A percentile compares a stretch with the other conserved stretches of the same genome.
These are phyloP conservation scores for Octodonta nipae DNA, from an alignment of 2,888 invertebrate genomes.

Conservation along the genomic window DNA sequence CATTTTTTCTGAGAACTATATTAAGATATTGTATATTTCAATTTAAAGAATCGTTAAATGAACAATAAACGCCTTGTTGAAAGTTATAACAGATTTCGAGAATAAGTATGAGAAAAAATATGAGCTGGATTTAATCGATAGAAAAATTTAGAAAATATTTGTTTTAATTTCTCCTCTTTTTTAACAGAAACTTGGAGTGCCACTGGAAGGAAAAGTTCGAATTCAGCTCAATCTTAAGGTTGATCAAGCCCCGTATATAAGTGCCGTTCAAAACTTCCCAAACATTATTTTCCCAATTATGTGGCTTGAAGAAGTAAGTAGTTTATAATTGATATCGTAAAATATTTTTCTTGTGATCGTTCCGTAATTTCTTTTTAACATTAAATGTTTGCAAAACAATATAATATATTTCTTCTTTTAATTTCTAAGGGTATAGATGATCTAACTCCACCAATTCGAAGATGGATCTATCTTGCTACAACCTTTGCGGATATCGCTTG, in stretches of 20 bases:
- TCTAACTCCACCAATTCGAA: slow-evolving; percentile 61
- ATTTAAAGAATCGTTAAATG: no score
- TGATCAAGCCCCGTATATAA: slow-evolving; percentile 56
- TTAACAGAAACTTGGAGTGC: slow-evolving; percentile 70
- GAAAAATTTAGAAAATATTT: not conserved
- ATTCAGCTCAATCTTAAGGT: slow-evolving; percentile 73
- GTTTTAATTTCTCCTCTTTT: slow-evolving; percentile 7
- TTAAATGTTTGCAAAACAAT: no score
- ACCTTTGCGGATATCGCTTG: slow-evolving; percentile 60
- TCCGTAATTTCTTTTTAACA: no score
- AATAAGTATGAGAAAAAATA: no score
- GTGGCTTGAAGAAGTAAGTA: slow-evolving; percentile 65
- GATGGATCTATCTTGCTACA: slow-evolving; percentile 70
- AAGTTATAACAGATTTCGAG: no score
- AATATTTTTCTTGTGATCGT: no score
- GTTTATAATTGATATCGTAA: no score
- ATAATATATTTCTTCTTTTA: no score
- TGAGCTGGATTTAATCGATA: no score
- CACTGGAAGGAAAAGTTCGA: slow-evolving; percentile 66
- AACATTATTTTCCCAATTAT: slow-evolving; percentile 73
- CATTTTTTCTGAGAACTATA: no score
- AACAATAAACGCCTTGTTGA: no score
- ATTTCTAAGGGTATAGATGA: slow-evolving; percentile 58
- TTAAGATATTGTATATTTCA: no score
- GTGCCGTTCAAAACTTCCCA: slow-evolving; percentile 61